Evolutionary conservation across 1,140 invertebrate species (phyloP), one percentile per base, ranked within the genome.

Genomic region (Stratiolaelaps scimitus): DNA sequence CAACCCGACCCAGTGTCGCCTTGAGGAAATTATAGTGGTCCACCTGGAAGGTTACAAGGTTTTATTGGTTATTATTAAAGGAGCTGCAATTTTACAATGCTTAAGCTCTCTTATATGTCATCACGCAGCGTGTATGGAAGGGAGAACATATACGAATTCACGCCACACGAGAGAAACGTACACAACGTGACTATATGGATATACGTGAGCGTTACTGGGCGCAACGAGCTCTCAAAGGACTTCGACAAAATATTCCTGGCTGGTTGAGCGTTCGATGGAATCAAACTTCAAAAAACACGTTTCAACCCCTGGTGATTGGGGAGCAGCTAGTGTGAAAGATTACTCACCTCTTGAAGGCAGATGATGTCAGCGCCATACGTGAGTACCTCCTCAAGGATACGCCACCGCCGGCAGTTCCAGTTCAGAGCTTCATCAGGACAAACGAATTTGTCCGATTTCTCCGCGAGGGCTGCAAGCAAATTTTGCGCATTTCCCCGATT

Each of bases 11-110:
- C 60, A 89, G 73, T 13, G 81, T 78, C 29, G 78, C 78, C 68
- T 82, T 77, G 23, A 88, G 72, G 71, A 85, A 86, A 64, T 81
- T 80, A 71, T 84, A 88, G 71, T 86, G 84, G 73, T 88, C 86
- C 1, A 87, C 84, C 79, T 88, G 20, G 17, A 28, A 28, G 28
- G n/a, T n/a, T n/a, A 64, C 26, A 64, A 17, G 83, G 82, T 10
- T 40, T 40, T 40, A n/a, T n/a, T n/a, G n/a, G n/a, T n/a, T n/a
- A n/a, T n/a, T n/a, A n/a, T n/a, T n/a, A n/a, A n/a, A n/a, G n/a
- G n/a, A n/a, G n/a, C n/a, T n/a, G n/a, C n/a, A n/a, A n/a, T n/a
- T n/a, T n/a, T n/a, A n/a, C n/a, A n/a, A n/a, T n/a, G n/a, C n/a
- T n/a, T n/a, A n/a, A n/a, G n/a, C n/a, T n/a, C n/a, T n/a, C n/a